Evolutionary conservation across 37 sponge, comb jelly and placozoan genomes (phyloP).

Genomic region (Cliona cf. orientalis): DNA sequence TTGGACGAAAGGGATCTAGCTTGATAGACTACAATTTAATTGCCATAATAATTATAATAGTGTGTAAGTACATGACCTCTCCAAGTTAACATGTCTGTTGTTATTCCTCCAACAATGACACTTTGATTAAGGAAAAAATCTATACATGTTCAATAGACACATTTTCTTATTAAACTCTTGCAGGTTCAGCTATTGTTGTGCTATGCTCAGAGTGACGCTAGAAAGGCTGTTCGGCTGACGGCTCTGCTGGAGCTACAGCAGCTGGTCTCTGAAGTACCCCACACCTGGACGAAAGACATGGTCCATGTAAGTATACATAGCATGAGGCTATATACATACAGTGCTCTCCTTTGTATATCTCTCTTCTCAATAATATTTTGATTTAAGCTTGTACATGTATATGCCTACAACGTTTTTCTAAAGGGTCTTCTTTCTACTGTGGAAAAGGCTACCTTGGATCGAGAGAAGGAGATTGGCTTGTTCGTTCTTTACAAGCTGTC

Average conservation of each 20-base stretch:
- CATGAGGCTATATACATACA: not conserved
- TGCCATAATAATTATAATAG: too few species aligned
- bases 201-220: conserved; percentile 58
- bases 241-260: conserved; percentile 45
- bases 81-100: too few species aligned
- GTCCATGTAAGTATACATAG: conserved; percentile 38
- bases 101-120: too few species aligned
- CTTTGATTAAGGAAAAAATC: too few species aligned
- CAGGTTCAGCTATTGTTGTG: conserved; percentile 64
- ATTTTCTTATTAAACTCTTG: not conserved
- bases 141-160: too few species aligned
- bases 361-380: not conserved
- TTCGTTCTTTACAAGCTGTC: conserved; percentile 39
- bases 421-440: conserved; percentile 22
- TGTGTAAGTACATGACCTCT: too few species aligned
- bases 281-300: conserved; percentile 66
- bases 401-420: not conserved
- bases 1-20: too few species aligned
- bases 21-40: too few species aligned
- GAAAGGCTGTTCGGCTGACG: conserved; percentile 39
- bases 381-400: not conserved
- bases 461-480: conserved; percentile 22
- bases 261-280: conserved; percentile 58
- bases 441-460: conserved; percentile 29
- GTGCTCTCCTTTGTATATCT: not conserved